A percentile compares a stretch with the other conserved stretches of the same genome.
Conservation (phyloP, 2,113 vertebrate species). For the Pelmatolapia mariae region DNA sequence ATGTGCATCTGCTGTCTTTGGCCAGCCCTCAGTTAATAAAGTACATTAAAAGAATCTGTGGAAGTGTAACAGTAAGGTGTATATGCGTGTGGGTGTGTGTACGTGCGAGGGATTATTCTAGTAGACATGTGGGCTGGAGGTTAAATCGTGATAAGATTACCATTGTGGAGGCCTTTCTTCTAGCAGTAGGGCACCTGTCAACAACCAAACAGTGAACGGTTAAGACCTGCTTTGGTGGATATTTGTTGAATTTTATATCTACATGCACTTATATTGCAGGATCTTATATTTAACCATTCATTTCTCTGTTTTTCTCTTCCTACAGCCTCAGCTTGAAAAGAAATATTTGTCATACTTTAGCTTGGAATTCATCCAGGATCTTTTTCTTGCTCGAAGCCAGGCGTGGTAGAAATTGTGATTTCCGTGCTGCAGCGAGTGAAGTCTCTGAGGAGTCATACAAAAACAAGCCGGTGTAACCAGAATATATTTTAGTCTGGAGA, state of each 20-base stretch:
- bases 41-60: conserved; percentile 15
- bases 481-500: conserved; percentile 9
- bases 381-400: conserved; percentile 57
- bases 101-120: conserved; percentile 30
- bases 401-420: conserved; percentile 15
- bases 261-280: not conserved
- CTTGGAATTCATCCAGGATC: conserved; percentile 51
- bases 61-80: not conserved
- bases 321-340: conserved; percentile 10
- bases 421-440: not conserved
- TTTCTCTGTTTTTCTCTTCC: not conserved
- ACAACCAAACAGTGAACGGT: conserved; percentile 4
- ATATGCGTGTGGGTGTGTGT: not conserved
- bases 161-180: conserved; percentile 22
- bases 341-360: conserved; percentile 54
- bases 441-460: conserved; percentile 20
- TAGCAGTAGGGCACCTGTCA: conserved; percentile 24
- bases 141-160: conserved; percentile 71
- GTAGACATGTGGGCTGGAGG: conserved; percentile 54
- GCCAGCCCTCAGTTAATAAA: conserved; percentile 5
- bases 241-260: not conserved
- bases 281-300: not conserved
- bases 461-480: conserved; percentile 45
- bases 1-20: not conserved
- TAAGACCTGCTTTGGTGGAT: not conserved